phyloP scores from a whole-genome alignment of 2,888 invertebrate species.

The Sarcophaga subvicina region DNA sequence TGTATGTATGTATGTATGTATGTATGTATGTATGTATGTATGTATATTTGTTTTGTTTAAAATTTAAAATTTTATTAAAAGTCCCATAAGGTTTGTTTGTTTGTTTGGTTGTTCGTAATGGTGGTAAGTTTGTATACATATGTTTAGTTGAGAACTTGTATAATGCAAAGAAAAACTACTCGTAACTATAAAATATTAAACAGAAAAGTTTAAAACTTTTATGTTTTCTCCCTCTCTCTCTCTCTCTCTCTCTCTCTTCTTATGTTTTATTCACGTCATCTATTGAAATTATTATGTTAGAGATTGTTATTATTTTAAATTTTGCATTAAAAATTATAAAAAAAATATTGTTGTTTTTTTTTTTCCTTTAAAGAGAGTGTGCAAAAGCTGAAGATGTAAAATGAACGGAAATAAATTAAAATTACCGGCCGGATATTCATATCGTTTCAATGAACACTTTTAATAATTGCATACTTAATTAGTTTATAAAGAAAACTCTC shows the following conservation, averaged over 20 bases:
- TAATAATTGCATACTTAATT: neutral
- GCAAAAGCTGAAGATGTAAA: neutral
- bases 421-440: neutral
- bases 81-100: slow-evolving; percentile 50
- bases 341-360: no score
- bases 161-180: slow-evolving; percentile 5
- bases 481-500: neutral
- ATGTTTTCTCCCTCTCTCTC: neutral
- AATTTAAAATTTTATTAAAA: slow-evolving; percentile 60
- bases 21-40: neutral
- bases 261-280: neutral
- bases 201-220: slow-evolving; percentile 50
- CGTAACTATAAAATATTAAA: slow-evolving; percentile 41
- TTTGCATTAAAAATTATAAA: no score
- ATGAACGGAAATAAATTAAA: neutral
- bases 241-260: no score
- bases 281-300: slow-evolving; percentile 3
- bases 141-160: neutral
- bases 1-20: no score
- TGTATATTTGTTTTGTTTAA: slow-evolving; percentile 34
- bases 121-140: no score
- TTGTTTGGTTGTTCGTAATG: neutral
- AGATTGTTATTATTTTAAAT: no score
- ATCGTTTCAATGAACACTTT: neutral
- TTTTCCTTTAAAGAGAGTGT: no score